Evolutionary conservation across 2,888 invertebrate species (phyloP).

Genomic region (Tenthredo notha): DNA sequence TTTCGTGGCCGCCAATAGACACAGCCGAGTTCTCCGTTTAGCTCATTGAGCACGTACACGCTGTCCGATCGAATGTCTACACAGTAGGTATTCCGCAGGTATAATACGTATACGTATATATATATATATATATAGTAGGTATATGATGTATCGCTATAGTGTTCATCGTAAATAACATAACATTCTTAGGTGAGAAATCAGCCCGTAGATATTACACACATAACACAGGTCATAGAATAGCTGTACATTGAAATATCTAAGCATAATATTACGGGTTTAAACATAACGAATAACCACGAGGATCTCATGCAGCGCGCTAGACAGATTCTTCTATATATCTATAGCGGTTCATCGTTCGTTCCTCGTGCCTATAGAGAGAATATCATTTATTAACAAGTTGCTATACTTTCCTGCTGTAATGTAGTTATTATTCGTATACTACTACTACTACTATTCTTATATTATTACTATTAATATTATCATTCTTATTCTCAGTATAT

Average conservation of each 20-base stretch:
- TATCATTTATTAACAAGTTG: background rate
- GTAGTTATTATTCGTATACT: background rate
- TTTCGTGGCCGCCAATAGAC: conserved; percentile 20
- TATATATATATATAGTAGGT: no score
- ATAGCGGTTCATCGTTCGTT: background rate
- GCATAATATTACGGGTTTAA: background rate
- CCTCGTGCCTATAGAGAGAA: background rate
- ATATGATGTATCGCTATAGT: background rate
- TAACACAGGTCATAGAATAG: background rate
- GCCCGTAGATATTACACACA: conserved; percentile 1
- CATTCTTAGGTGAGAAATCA: conserved; percentile 11
- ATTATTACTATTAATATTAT: background rate
- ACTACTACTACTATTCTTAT: background rate
- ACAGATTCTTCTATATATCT: background rate
- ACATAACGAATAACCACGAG: background rate
- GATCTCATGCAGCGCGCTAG: background rate
- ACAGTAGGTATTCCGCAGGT: background rate
- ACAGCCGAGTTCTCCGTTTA: conserved; percentile 32
- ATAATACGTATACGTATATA: background rate
- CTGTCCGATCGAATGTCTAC: conserved; percentile 35
- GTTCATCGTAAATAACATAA: background rate
- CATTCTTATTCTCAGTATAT: background rate
- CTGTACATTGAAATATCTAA: conserved; percentile 16
- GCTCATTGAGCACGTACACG: conserved; percentile 50
- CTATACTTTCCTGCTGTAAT: background rate